Evolutionary conservation across 2,888 invertebrate genomes (phyloP).

Genomic region (Baronia brevicornis): DNA sequence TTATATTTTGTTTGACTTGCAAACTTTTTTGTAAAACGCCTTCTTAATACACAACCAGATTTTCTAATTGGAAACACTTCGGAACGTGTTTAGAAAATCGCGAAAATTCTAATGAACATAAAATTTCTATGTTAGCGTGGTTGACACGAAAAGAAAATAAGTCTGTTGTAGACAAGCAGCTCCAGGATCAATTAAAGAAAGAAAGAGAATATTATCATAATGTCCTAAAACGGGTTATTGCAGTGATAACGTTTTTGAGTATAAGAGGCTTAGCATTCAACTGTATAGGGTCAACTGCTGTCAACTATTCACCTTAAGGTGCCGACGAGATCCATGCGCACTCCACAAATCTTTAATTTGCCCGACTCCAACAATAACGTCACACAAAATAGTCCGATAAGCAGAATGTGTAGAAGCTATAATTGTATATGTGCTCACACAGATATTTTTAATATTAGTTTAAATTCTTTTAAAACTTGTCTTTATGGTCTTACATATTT

Average conservation of each 20-base stretch:
- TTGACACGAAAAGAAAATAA: conserved; percentile 17
- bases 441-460: too few species aligned
- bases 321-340: too few species aligned
- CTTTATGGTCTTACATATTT: too few species aligned
- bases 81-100: conserved; percentile 5
- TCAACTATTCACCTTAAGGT: too few species aligned
- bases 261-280: conserved; percentile 16
- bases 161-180: conserved; percentile 15
- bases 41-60: conserved; percentile 14
- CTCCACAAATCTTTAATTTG: too few species aligned
- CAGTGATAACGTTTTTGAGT: conserved; percentile 16
- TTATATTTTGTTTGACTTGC: conserved; percentile 14
- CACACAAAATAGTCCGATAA: too few species aligned
- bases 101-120: conserved; percentile 15
- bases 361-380: too few species aligned
- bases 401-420: too few species aligned
- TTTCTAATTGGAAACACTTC: conserved; percentile 15
- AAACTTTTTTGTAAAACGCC: conserved; percentile 12
- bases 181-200: conserved; percentile 15
- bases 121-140: conserved; percentile 13
- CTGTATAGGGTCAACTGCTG: too few species aligned
- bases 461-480: too few species aligned
- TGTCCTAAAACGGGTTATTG: conserved; percentile 17
- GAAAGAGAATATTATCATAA: conserved; percentile 18
- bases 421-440: too few species aligned